phyloP scores from a whole-genome alignment of 2,113 vertebrate genomes.

The Chroicocephalus ridibundus region DNA sequence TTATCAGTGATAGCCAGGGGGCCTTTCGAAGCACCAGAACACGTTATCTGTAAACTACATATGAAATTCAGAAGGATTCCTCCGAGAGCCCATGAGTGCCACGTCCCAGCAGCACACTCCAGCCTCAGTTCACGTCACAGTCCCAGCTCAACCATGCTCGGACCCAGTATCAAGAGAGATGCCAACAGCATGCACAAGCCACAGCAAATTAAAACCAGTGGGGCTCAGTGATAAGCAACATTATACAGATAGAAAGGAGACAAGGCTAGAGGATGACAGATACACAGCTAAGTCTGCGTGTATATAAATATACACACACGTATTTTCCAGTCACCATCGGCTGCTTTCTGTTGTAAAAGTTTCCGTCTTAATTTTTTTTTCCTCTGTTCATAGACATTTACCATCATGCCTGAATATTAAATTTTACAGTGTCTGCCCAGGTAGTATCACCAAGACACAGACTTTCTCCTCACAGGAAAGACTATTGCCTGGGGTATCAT shows the following conservation, averaged over 20 bases:
- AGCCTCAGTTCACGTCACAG: rapidly evolving
- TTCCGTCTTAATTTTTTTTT: neutral
- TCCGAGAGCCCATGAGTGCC: rapidly evolving
- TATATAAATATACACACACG: neutral
- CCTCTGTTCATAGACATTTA: neutral
- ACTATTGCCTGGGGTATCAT: neutral
- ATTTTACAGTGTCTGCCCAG: neutral
- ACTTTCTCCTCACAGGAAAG: neutral
- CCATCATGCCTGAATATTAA: neutral
- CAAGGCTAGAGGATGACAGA: neutral
- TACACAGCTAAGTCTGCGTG: neutral
- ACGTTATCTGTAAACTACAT: rapidly evolving
- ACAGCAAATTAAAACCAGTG: neutral
- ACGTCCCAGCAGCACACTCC: rapidly evolving
- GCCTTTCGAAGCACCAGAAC: neutral
- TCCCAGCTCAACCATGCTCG: rapidly evolving
- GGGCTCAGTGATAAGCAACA: neutral
- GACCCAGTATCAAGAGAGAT: neutral
- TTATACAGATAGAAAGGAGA: neutral
- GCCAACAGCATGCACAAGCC: neutral
- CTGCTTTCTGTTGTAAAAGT: neutral
- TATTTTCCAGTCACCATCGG: neutral
- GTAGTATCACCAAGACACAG: neutral
- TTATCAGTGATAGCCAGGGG: neutral
- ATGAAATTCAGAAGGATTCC: neutral